A percentile compares a stretch with the other conserved stretches of the same genome.
Evolutionary conservation across 2,113 vertebrate genomes (phyloP).

Genomic region (Tiliqua scincoides): DNA sequence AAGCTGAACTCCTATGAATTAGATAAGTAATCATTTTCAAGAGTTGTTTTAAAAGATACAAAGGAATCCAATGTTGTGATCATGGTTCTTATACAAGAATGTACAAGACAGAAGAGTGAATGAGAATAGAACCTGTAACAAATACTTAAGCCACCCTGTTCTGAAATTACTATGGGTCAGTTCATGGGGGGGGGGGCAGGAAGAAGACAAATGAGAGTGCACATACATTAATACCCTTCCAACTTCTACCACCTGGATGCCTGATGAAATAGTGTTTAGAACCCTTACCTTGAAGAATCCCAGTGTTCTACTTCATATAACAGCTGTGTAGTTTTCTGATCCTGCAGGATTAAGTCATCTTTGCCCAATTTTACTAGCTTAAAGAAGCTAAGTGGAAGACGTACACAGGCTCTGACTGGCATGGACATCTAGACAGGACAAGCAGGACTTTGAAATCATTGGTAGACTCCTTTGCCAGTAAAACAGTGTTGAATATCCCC

Average conservation of each 20-base stretch:
- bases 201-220: background rate
- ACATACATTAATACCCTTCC: background rate
- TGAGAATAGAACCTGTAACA: no score
- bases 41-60: background rate
- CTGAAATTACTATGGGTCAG: background rate
- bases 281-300: constrained; percentile 60
- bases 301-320: constrained; percentile 53
- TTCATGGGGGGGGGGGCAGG: background rate
- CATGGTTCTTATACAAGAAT: background rate
- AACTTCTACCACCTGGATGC: background rate
- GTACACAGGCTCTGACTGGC: constrained; percentile 67
- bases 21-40: no score
- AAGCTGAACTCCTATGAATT: background rate
- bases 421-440: constrained; percentile 66
- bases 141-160: no score
- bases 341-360: constrained; percentile 46
- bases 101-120: background rate
- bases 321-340: constrained; percentile 45
- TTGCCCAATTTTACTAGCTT: constrained; percentile 58
- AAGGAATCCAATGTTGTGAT: background rate
- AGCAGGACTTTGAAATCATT: constrained; percentile 22
- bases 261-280: background rate
- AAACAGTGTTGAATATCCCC: background rate
- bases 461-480: background rate
- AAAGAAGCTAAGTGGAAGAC: constrained; percentile 66